Percentiles rank a stretch among this genome's conserved stretches.
These are phyloP conservation scores for Rhincodon typus DNA, from an alignment of 2,797 vertebrate species.

Conservation along the genomic window DNA sequence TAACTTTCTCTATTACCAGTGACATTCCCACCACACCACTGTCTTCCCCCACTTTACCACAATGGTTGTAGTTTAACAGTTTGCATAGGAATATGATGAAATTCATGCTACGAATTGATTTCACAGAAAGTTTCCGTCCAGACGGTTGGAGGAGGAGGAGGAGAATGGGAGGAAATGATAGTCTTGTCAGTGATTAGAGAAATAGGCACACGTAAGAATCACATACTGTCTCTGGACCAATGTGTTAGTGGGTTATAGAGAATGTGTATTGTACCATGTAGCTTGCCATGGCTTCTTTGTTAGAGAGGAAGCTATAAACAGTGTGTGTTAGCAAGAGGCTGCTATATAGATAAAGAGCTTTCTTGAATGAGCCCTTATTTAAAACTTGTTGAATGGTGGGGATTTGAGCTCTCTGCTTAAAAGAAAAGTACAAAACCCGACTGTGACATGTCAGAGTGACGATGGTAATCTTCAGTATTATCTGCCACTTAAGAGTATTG, in stretches of 20 bases:
- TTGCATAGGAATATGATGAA: neutral
- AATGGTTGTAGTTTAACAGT: neutral
- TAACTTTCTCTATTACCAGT: no score
- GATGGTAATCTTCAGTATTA: neutral
- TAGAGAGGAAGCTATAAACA: neutral
- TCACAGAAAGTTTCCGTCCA: no score
- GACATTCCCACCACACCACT: no score
- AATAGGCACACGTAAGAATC: no score
- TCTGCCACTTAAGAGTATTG: conserved; percentile 26
- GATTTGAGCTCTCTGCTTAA: neutral
- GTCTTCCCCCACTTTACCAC: no score
- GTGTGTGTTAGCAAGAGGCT: neutral
- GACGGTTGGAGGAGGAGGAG: neutral
- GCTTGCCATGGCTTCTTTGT: neutral
- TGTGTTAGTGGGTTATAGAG: neutral
- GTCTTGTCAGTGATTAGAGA: neutral
- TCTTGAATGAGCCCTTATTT: neutral
- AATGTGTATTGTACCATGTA: neutral
- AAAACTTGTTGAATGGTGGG: neutral
- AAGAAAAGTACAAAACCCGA: no score
- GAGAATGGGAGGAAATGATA: neutral
- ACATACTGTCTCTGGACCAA: neutral
- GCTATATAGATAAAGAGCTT: neutral
- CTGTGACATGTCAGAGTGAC: neutral
- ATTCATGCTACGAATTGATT: no score